These are phyloP conservation scores for Euwallacea similis DNA, from an alignment of 1,140 invertebrate genomes.

Conservation along the genomic window DNA sequence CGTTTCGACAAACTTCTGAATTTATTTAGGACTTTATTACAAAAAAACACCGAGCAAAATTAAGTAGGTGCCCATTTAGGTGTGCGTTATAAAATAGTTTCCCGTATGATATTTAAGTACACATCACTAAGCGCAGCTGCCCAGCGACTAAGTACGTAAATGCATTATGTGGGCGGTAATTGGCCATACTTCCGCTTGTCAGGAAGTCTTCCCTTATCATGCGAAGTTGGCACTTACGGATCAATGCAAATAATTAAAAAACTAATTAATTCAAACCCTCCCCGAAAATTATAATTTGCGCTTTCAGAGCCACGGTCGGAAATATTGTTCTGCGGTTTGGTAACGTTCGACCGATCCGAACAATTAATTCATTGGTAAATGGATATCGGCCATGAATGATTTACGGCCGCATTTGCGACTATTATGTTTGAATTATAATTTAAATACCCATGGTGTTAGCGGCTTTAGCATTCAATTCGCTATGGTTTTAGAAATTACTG, in stretches of 20 bases:
- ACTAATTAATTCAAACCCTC: constrained; percentile 26
- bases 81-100: no score
- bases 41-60: no score
- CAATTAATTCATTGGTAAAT: constrained; percentile 41
- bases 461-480: constrained; percentile 21
- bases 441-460: constrained; percentile 30
- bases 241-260: constrained; percentile 16
- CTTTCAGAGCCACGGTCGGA: constrained; percentile 30
- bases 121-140: no score
- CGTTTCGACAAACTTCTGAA: no score
- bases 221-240: no score
- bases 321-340: constrained; percentile 40
- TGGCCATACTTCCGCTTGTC: no score
- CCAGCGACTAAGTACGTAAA: no score
- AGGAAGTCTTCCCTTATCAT: no score
- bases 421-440: constrained; percentile 41
- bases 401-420: constrained; percentile 37
- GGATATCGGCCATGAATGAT: constrained; percentile 40
- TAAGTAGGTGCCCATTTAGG: no score
- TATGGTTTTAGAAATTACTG: background rate
- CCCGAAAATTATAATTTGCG: constrained; percentile 29
- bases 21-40: no score
- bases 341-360: constrained; percentile 38
- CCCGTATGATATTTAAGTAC: no score
- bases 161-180: no score